Base-by-base conservation (phyloP, 2,888 invertebrate species). In the Mythimna ferrago region DNA sequence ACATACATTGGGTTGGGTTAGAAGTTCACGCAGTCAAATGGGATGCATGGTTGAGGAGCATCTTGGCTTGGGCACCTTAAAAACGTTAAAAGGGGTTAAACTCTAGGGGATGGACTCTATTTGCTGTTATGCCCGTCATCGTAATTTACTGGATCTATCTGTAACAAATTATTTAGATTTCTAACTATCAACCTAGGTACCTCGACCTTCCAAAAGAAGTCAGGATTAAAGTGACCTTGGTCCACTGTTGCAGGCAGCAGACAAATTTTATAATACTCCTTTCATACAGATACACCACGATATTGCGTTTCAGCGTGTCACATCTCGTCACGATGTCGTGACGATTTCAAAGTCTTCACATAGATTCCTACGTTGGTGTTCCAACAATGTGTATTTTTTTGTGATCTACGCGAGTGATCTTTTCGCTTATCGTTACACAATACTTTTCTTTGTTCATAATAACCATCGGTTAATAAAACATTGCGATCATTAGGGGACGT, bases 401-500 rank as follows among this genome's bases (percentile, higher is more conserved):
- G n/a, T 32, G 44, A 72, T 62, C 16, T 54, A 48, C 10, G 21
- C 10, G 21, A 73, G 51, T 19, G 16, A 73, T 58, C 3, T 58
- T 48, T 58, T 57, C 6, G 16, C 32, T 66, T 41, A 58, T 21
- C 41, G 38, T 51, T 62, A n/a, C 62, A 69, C 44, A 63, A 77
- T 44, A 65, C n/a, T 62, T 62, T 66, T 65, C 51, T 57, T 65
- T 54, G 64, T 68, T 80, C 72, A 57, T 76, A 63, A 58, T 64
- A 71, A 63, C 51, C 72, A 54, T 44, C 7, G 21, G 56, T 58
- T 69, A 62, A 70, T 70, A 80, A 70, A 71, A 63, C 72, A 73
- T 80, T 76, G 70, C 57, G 73, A 70, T 74, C 61, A 82, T 75
- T 71, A 66, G 57, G 69, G 10, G 53, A 75, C 75, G 76, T 72